A percentile compares a stretch with the other conserved stretches of the same genome.
Evolutionary conservation across 2,888 invertebrate genomes (phyloP).

Genomic region (Habrosyne pyritoides): DNA sequence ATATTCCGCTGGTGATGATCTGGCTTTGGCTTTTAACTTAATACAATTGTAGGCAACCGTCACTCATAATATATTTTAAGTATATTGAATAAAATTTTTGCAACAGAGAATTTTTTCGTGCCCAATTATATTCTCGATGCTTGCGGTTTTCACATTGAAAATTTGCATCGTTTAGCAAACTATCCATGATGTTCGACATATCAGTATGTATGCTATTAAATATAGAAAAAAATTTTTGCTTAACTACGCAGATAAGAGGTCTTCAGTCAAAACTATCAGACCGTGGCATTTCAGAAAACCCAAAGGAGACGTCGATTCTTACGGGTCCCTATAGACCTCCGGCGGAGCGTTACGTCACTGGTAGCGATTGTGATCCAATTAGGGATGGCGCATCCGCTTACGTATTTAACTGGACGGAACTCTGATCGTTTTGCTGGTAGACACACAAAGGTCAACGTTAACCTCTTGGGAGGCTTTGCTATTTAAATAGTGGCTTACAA

Average conservation of each 20-base stretch:
- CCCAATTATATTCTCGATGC: background rate
- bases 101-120: background rate
- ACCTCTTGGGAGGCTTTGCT: constrained; percentile 26
- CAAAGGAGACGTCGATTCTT: constrained; percentile 52
- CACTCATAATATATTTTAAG: no score
- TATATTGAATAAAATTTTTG: no score
- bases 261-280: constrained; percentile 46
- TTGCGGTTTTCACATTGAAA: background rate
- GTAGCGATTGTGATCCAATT: constrained; percentile 78
- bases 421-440: constrained; percentile 52
- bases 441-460: constrained; percentile 37
- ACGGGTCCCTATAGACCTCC: constrained; percentile 48
- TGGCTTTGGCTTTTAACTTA: background rate
- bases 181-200: no score
- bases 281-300: constrained; percentile 46
- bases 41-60: background rate
- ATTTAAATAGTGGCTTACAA: constrained; percentile 16
- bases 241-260: constrained; percentile 31
- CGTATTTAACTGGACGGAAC: constrained; percentile 74
- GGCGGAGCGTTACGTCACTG: constrained; percentile 63
- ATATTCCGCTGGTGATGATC: no score
- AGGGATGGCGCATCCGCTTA: constrained; percentile 72
- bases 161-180: no score
- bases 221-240: background rate
- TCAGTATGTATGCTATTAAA: no score